These are phyloP conservation scores for Chaetorhynchus papuensis DNA, from an alignment of 2,113 vertebrate species.

Conservation along the genomic window DNA sequence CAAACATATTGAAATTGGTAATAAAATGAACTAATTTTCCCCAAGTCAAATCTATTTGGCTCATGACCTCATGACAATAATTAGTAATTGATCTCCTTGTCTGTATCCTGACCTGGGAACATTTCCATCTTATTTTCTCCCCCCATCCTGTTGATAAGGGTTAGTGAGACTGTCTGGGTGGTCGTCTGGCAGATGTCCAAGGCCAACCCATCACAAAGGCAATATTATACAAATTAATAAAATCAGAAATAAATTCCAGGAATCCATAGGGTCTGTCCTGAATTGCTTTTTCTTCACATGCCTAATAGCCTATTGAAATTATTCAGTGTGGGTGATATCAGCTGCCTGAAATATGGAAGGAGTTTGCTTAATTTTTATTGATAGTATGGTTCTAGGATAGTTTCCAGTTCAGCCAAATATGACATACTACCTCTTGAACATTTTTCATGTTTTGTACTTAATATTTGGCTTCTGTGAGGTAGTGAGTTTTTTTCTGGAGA, in stretches of 20 bases:
- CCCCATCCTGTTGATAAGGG: not conserved
- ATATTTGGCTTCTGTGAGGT: not conserved
- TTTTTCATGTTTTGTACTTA: not conserved
- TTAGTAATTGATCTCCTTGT: not conserved
- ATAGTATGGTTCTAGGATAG: not conserved
- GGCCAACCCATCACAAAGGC: not conserved
- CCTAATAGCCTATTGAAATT: rapidly evolving
- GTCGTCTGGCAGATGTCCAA: not conserved
- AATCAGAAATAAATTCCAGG: not conserved
- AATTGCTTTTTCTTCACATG: not conserved
- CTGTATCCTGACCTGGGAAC: not conserved
- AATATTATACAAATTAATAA: not conserved
- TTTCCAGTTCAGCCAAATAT: not conserved
- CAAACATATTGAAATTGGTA: not conserved
- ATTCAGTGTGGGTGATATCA: not conserved
- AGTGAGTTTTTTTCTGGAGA: not conserved
- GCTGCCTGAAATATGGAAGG: not conserved
- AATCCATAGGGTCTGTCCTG: not conserved
- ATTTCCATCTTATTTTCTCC: not conserved
- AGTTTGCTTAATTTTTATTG: not conserved
- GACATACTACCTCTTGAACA: not conserved
- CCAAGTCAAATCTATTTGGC: not conserved
- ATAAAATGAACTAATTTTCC: not conserved
- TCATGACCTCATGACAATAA: not conserved
- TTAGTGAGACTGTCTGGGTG: not conserved